Base-by-base conservation (phyloP, 2,888 invertebrate genomes). In the Malthinus flaveolus region DNA sequence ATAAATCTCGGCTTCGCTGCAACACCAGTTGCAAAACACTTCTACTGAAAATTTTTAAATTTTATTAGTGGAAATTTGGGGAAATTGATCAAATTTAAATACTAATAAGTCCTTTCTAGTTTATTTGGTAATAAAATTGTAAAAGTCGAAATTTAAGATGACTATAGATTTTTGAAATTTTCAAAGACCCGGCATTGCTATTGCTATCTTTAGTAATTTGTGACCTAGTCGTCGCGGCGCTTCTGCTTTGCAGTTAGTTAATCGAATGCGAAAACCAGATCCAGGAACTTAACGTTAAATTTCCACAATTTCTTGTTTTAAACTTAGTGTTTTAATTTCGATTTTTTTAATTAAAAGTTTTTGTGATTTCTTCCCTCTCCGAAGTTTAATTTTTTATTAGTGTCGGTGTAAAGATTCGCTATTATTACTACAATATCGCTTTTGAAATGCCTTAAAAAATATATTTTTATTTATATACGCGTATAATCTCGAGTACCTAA, bases 151-250 rank as follows among this genome's bases (percentile, higher is more conserved):
- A 42, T 42, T n/a, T 42, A 42, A 42, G 39, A 12, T 42, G 12
- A 13, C 12, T 37, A 37, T 37, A 37, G 37, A 37, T 52, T 52
- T 44, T 36, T 46, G 47, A 48, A 48, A 54, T 46, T 56, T 51
- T 55, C 46, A 59, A 49, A 56, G 59, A 59, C 55, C 44, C 51
- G 50, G 56, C 56, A 52, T 56, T 56, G 60, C 52, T 54, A 54
- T 50, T n/a, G n/a, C 23, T 5, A 23, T 23, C 48, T 56, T 52
- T 52, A 56, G 50, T 61, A 61, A 57, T 61, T 57, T 37, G 32
- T 57, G 61, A 61, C 61, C 61, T 57, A 58, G 61, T 61, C 61
- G 53, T 35, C 32, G 61, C 46, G 62, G 64, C 64, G 62, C 64
- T 62, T 55, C 58, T 53, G 55, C 39, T 44, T 53, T 53, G 54